These are phyloP conservation scores for Parazoanthus atlanticus DNA, from an alignment of 92 coral and sea anemone species.

Conservation along the genomic window DNA sequence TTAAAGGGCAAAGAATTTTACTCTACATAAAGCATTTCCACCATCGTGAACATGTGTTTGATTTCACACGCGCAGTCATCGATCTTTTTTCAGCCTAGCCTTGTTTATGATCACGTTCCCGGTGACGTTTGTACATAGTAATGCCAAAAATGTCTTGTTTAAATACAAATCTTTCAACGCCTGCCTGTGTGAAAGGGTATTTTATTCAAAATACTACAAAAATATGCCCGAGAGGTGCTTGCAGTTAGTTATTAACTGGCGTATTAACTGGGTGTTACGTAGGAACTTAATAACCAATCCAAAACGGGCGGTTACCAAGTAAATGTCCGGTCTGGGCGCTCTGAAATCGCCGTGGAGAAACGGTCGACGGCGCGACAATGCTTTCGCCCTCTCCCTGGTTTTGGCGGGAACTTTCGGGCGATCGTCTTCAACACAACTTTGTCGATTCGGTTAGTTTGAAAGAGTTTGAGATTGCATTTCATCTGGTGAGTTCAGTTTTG, in stretches of 20 bases:
- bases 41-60: neutral
- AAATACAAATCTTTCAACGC: constrained; percentile 6
- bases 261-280: neutral
- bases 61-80: neutral
- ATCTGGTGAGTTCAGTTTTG: too few species aligned
- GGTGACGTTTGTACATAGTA: neutral
- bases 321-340: neutral
- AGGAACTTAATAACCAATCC: neutral
- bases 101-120: neutral
- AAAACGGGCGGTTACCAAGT: neutral
- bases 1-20: neutral
- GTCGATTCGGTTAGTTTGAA: too few species aligned
- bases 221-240: neutral
- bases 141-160: constrained; percentile 4
- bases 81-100: neutral
- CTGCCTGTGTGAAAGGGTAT: neutral
- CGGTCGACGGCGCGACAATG: too few species aligned
- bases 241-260: constrained; percentile 6
- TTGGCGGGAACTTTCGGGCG: too few species aligned
- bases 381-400: too few species aligned
- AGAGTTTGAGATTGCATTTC: too few species aligned
- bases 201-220: neutral
- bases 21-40: neutral
- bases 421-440: too few species aligned
- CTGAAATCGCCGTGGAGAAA: constrained; percentile 12